Conservation (phyloP, 2,888 invertebrate species). For the Platycheirus albimanus region DNA sequence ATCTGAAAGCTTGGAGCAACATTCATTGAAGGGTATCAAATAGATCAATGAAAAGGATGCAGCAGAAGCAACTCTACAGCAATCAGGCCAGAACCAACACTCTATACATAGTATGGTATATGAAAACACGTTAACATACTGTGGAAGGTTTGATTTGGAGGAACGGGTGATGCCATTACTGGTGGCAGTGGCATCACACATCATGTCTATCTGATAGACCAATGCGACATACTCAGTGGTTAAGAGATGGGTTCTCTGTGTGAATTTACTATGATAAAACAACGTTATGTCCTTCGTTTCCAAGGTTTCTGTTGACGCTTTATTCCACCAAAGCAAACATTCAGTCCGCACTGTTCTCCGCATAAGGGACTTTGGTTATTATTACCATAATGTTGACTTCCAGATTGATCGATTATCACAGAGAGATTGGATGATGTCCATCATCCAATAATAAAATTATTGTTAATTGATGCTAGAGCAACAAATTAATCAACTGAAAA, state of each 20-base stretch:
- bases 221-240: constrained; percentile 21
- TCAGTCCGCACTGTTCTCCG: not conserved
- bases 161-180: constrained; percentile 32
- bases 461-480: constrained; percentile 56
- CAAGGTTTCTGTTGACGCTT: not conserved
- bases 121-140: constrained; percentile 5
- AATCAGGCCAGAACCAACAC: constrained; percentile 39
- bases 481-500: constrained; percentile 67
- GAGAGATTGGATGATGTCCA: constrained; percentile 2
- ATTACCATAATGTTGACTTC: constrained; percentile 54
- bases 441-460: constrained; percentile 31
- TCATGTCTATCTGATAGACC: constrained; percentile 19
- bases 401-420: constrained; percentile 61
- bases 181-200: constrained; percentile 7
- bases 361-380: not conserved
- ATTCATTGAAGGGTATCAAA: constrained; percentile 38
- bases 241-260: constrained; percentile 6
- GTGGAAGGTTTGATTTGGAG: constrained; percentile 39
- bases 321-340: constrained; percentile 28
- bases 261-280: constrained; percentile 34
- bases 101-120: not conserved
- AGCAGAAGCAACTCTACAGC: constrained; percentile 10
- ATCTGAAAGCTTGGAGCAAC: constrained; percentile 1
- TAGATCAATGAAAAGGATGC: constrained; percentile 62
- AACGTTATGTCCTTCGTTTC: constrained; percentile 19